phyloP scores from a whole-genome alignment of 2,888 invertebrate species.

The Cephus spinipes region DNA sequence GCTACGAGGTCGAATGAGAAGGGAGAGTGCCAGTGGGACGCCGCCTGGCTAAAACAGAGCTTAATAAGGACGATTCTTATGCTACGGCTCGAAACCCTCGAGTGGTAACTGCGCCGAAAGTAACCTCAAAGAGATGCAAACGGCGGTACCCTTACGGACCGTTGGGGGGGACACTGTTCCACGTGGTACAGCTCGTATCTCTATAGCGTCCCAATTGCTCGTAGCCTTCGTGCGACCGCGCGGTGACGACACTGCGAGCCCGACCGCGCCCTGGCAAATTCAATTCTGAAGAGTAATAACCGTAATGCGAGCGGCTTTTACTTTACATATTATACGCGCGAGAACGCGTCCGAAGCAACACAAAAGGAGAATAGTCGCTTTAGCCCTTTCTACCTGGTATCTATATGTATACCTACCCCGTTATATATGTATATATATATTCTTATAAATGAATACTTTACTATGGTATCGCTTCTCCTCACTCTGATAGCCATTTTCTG shows the following conservation, averaged over 20 bases:
- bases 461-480: not conserved
- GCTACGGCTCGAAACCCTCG: not conserved
- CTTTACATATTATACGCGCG: conserved; percentile 11
- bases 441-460: not conserved
- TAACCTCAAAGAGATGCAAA: conserved; percentile 31
- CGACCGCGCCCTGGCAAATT: conserved; percentile 8
- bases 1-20: not conserved
- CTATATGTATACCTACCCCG: not conserved
- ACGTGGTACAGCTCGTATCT: not conserved
- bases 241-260: not conserved
- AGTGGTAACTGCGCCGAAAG: conserved; percentile 17
- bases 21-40: not conserved
- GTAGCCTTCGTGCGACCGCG: not conserved
- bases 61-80: conserved; percentile 30
- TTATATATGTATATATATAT: not conserved
- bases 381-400: not conserved
- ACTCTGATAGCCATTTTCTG: not conserved
- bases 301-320: conserved; percentile 14
- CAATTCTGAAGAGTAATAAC: conserved; percentile 14
- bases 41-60: not conserved
- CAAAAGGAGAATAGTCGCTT: conserved; percentile 5
- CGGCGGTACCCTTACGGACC: conserved; percentile 14
- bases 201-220: not conserved
- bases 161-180: not conserved
- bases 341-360: conserved; percentile 11